These are phyloP conservation scores for Vulpes vulpes DNA, from an alignment of 2,113 vertebrate genomes.

Conservation along the genomic window DNA sequence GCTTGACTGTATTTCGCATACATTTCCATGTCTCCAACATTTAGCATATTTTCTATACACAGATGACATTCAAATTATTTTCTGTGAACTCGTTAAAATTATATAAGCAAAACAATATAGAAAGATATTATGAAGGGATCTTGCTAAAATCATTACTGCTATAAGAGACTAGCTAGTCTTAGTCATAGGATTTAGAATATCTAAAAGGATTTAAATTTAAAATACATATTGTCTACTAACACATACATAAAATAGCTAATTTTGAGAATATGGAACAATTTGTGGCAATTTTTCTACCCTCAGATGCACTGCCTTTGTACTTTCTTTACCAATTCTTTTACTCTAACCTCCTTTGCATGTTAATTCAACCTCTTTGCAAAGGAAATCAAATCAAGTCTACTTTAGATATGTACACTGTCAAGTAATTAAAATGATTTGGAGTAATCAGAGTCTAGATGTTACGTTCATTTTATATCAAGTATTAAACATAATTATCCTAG, in stretches of 20 bases:
- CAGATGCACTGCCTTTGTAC: background rate
- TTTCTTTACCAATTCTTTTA: background rate
- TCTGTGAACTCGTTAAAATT: background rate
- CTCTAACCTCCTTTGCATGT: background rate
- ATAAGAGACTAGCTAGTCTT: background rate
- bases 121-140: fast-evolving
- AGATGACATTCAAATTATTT: background rate
- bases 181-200: background rate
- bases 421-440: constrained; percentile 13
- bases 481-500: background rate
- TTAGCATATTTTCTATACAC: background rate
- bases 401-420: background rate
- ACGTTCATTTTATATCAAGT: background rate
- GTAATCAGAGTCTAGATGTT: background rate
- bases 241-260: background rate
- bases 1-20: background rate
- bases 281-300: background rate
- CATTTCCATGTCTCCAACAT: background rate
- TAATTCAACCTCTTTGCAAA: constrained; percentile 16
- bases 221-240: background rate
- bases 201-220: background rate
- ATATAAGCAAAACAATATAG: background rate
- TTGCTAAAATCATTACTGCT: background rate
- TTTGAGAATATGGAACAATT: background rate
- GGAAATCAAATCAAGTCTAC: background rate